phyloP scores from a whole-genome alignment of 2,888 invertebrate species.

The Brenthis daphne region DNA sequence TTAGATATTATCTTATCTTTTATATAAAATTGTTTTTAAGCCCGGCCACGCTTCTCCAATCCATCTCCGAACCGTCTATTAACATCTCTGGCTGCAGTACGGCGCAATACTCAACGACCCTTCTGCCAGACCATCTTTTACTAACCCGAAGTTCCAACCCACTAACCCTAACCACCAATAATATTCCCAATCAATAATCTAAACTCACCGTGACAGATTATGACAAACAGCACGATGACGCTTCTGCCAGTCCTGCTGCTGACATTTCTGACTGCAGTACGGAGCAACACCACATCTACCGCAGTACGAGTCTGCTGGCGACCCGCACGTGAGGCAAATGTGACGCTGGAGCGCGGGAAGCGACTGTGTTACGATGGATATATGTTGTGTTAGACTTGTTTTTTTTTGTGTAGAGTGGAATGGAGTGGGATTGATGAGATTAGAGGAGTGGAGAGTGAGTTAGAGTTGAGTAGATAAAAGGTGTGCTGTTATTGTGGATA shows the following conservation, averaged over 20 bases:
- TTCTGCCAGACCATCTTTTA: too few species aligned
- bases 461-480: too few species aligned
- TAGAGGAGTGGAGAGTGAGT: too few species aligned
- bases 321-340: slow-evolving; percentile 60
- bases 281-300: slow-evolving; percentile 63
- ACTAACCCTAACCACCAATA: too few species aligned
- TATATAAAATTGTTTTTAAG: too few species aligned
- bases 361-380: slow-evolving; percentile 53
- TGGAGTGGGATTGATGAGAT: neutral
- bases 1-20: too few species aligned
- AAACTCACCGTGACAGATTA: slow-evolving; percentile 60
- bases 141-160: too few species aligned
- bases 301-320: slow-evolving; percentile 56
- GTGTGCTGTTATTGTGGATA: too few species aligned
- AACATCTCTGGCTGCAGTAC: slow-evolving; percentile 63
- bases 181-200: neutral
- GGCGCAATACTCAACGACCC: slow-evolving; percentile 51
- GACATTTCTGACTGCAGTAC: slow-evolving; percentile 63
- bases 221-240: slow-evolving; percentile 63
- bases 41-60: slow-evolving; percentile 50
- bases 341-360: slow-evolving; percentile 63
- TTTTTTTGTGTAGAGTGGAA: neutral
- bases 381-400: neutral
- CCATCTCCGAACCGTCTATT: slow-evolving; percentile 49
- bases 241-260: slow-evolving; percentile 59